Conservation (phyloP, 2,113 vertebrate species). For the Zosterops pallidus region DNA sequence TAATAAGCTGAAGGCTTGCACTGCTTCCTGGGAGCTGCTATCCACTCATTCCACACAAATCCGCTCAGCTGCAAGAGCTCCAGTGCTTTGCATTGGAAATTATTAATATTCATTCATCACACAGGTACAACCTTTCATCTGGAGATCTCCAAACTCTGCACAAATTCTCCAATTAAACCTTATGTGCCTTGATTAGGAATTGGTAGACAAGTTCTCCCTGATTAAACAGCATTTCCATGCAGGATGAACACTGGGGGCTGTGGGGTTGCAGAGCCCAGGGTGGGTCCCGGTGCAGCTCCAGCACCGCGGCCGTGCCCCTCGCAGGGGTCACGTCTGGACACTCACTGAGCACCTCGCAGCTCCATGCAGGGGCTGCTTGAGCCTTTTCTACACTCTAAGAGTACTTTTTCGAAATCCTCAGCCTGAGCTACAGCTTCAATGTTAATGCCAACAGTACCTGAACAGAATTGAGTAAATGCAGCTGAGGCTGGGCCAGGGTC, state of each 20-base stretch:
- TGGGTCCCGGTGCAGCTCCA: not conserved
- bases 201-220: not conserved
- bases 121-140: not conserved
- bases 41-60: not conserved
- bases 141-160: constrained; percentile 3
- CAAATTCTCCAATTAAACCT: constrained; percentile 12
- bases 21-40: not conserved
- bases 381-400: not conserved
- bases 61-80: not conserved
- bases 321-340: rapidly evolving
- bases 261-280: not conserved
- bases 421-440: not conserved
- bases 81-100: not conserved
- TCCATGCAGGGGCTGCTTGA: not conserved
- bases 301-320: rapidly evolving
- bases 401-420: not conserved
- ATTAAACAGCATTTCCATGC: not conserved
- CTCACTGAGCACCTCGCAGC: rapidly evolving
- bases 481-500: not conserved
- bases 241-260: not conserved
- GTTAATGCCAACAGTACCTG: not conserved
- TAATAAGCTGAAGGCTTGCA: not conserved
- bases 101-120: not conserved
- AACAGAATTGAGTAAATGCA: rapidly evolving
- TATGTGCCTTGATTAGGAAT: not conserved